These are phyloP conservation scores for Oncorhynchus tshawytscha DNA, from an alignment of 2,113 vertebrate genomes.

Conservation along the genomic window DNA sequence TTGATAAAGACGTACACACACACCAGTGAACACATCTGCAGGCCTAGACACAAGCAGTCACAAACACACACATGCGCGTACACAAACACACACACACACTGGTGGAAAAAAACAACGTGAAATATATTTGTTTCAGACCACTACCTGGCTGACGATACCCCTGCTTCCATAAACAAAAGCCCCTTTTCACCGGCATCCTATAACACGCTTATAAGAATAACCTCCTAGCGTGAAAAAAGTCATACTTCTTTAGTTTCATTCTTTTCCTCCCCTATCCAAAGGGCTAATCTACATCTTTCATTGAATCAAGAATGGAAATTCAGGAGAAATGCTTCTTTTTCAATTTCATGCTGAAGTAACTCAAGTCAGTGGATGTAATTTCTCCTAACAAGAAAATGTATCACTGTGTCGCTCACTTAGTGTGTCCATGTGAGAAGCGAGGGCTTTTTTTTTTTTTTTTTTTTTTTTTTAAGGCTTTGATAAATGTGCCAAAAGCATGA, in stretches of 20 bases:
- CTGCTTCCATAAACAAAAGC: slow-evolving; percentile 71
- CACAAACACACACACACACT: background rate
- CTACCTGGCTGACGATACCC: slow-evolving; percentile 65
- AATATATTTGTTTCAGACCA: slow-evolving; percentile 45
- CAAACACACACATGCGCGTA: no score
- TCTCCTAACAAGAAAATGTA: slow-evolving; percentile 99
- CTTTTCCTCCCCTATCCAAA: slow-evolving; percentile 51
- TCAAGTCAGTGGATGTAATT: slow-evolving; percentile 99
- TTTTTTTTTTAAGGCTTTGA: slow-evolving; percentile 80
- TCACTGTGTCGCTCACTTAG: slow-evolving; percentile 95
- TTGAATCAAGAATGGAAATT: slow-evolving; percentile 99
- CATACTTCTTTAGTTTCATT: slow-evolving; percentile 72
- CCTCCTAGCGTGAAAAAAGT: slow-evolving; percentile 72
- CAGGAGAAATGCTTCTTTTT: slow-evolving; percentile 98
- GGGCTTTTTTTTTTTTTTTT: slow-evolving; percentile 31
- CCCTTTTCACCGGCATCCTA: slow-evolving; percentile 58
- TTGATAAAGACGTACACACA: slow-evolving; percentile 78
- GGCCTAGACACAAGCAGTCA: no score
- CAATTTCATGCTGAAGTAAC: slow-evolving; percentile 99
- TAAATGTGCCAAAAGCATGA: slow-evolving; percentile 84
- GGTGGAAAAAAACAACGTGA: slow-evolving; percentile 49
- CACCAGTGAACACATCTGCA: no score
- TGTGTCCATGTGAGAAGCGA: slow-evolving; percentile 75
- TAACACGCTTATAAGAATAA: slow-evolving; percentile 73
- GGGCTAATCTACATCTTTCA: slow-evolving; percentile 90